These are phyloP conservation scores for Enteromius thamalakanensis DNA, from an alignment of 2,797 vertebrate species.

Conservation along the genomic window DNA sequence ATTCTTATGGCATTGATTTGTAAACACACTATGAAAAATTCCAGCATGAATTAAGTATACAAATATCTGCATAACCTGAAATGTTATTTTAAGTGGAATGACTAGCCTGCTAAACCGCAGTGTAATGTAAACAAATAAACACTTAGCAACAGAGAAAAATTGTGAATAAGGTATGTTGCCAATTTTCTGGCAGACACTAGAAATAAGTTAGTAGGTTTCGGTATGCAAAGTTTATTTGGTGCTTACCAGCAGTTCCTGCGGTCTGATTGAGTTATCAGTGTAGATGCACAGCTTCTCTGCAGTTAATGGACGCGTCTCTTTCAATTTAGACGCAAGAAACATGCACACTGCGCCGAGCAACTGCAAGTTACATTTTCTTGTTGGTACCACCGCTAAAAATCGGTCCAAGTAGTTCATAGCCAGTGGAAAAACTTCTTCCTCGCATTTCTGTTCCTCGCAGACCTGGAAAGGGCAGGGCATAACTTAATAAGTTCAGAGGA, in stretches of 20 bases:
- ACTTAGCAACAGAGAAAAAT: not conserved
- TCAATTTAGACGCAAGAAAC: constrained; percentile 99
- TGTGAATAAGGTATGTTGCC: not conserved
- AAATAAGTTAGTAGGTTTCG: not conserved
- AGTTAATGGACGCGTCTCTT: constrained; percentile 97
- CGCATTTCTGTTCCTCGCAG: constrained; percentile 98
- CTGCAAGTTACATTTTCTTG: constrained; percentile 94
- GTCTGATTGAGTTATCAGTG: constrained; percentile 97
- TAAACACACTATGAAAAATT: not conserved
- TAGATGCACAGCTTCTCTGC: constrained; percentile 98
- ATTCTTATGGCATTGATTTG: not conserved
- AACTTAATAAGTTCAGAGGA: constrained; percentile 45
- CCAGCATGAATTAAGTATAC: constrained; percentile 5
- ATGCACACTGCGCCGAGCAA: constrained; percentile 97
- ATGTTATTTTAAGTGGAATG: not conserved
- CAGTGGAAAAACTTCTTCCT: constrained; percentile 97
- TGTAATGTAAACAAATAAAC: constrained; percentile 7
- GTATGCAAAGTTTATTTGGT: not conserved
- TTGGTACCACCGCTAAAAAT: constrained; percentile 92
- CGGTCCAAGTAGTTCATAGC: constrained; percentile 99
- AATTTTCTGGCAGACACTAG: not conserved
- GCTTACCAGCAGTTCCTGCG: constrained; percentile 94
- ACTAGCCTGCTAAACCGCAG: not conserved
- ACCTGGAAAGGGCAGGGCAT: constrained; percentile 78
- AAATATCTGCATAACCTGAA: constrained; percentile 1